Evolutionary conservation across 1,140 invertebrate species (phyloP).

Genomic region (Metaphire vulgaris): DNA sequence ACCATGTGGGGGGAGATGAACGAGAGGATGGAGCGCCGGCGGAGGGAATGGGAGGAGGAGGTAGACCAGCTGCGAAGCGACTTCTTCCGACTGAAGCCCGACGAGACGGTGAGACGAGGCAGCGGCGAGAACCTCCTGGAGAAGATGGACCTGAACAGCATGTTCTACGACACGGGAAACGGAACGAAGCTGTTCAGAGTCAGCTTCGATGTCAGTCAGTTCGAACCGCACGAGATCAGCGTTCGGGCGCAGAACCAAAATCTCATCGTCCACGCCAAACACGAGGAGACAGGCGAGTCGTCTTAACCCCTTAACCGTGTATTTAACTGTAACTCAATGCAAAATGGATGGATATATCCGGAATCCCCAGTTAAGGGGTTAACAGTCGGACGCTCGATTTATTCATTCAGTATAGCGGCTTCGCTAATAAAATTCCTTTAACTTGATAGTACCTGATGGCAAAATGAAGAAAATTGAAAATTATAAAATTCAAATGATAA

Average conservation of each 20-base stretch:
- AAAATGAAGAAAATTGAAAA: no score
- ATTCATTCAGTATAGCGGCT: background rate
- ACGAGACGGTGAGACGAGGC: constrained; percentile 32
- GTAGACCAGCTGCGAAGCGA: constrained; percentile 46
- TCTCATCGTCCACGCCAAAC: constrained; percentile 65
- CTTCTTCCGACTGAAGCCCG: constrained; percentile 48
- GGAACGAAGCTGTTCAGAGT: constrained; percentile 11
- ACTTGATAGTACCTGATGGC: no score
- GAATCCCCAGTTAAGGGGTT: no score
- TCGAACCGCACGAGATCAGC: constrained; percentile 16
- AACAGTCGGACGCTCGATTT: no score
- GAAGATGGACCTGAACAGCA: background rate
- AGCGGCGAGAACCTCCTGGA: constrained; percentile 16
- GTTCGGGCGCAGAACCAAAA: constrained; percentile 6
- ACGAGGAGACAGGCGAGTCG: constrained; percentile 66
- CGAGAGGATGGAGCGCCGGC: constrained; percentile 40
- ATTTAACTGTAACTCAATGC: no score
- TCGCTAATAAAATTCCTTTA: background rate
- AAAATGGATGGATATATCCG: no score
- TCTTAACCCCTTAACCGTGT: no score
- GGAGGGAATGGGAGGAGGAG: constrained; percentile 47
- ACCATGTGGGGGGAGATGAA: constrained; percentile 47
- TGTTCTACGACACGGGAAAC: background rate
- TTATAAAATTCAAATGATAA: no score
- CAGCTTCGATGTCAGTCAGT: constrained; percentile 16